Evolutionary conservation across 1,140 invertebrate genomes (phyloP).

Genomic region (Dendroctonus valens): DNA sequence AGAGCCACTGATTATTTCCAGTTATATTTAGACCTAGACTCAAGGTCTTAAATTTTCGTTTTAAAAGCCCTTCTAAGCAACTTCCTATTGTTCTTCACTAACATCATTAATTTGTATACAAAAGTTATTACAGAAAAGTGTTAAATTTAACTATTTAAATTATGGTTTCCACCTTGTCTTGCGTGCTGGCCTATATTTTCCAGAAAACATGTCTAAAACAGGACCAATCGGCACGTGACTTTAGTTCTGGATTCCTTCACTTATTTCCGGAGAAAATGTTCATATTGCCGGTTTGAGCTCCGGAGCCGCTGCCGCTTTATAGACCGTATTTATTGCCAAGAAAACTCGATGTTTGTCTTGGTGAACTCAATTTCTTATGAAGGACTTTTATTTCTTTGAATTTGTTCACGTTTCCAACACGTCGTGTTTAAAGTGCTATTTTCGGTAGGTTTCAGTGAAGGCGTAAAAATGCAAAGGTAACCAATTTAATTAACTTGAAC

Average conservation of each 20-base stretch:
- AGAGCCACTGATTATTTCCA: no score
- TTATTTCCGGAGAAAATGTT: conserved; percentile 23
- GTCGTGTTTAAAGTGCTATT: no score
- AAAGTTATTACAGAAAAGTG: not conserved
- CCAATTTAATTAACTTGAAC: no score
- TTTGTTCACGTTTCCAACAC: no score
- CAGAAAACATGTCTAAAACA: conserved; percentile 9
- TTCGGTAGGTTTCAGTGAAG: no score
- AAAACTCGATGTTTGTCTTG: not conserved
- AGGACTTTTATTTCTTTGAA: no score
- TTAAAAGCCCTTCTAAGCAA: no score
- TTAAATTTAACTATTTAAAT: not conserved
- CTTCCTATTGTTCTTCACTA: no score
- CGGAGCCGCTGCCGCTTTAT: conserved; percentile 6
- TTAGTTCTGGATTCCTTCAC: conserved; percentile 17
- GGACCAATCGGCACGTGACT: conserved; percentile 19
- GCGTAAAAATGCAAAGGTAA: no score
- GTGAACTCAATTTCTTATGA: not conserved
- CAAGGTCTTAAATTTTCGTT: no score
- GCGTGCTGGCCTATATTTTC: conserved; percentile 2
- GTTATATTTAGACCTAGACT: no score
- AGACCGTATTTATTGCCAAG: conserved; percentile 12
- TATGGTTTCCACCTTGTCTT: not conserved
- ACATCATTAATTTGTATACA: not conserved
- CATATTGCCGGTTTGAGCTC: conserved; percentile 10